A percentile compares a stretch with the other conserved stretches of the same genome.
Evolutionary conservation across 1,140 invertebrate species (phyloP).

Genomic region (Bombus haemorrhoidalis): DNA sequence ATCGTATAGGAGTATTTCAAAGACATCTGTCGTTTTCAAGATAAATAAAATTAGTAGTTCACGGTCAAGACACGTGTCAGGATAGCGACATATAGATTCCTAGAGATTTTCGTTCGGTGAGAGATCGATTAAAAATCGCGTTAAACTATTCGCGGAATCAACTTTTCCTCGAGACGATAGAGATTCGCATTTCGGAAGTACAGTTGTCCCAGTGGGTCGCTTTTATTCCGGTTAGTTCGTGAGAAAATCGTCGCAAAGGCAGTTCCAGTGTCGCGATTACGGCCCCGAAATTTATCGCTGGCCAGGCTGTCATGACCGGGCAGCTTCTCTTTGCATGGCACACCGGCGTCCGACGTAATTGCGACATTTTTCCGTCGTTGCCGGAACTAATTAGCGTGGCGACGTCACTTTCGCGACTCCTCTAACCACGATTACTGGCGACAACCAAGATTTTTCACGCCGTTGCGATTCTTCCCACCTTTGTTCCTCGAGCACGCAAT

Average conservation of each 20-base stretch:
- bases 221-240: background rate
- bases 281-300: conserved; percentile 19
- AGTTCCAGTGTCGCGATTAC: background rate
- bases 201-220: background rate
- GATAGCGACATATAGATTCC: too few species aligned
- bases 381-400: conserved; percentile 41
- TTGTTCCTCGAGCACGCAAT: conserved; percentile 7
- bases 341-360: conserved; percentile 21
- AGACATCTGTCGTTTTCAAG: background rate
- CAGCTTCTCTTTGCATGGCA: background rate
- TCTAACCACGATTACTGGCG: conserved; percentile 10
- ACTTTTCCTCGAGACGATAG: background rate
- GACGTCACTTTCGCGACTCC: conserved; percentile 5
- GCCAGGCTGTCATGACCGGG: too few species aligned
- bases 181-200: too few species aligned
- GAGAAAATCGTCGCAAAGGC: background rate
- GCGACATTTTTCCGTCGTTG: conserved; percentile 35
- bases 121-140: background rate
- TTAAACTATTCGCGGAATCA: background rate
- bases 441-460: conserved; percentile 11
- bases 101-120: background rate
- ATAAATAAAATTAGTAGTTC: background rate
- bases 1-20: too few species aligned
- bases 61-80: too few species aligned
- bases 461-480: background rate